Evolutionary conservation across 2,888 invertebrate species (phyloP).

Genomic region (Thecocarcelia acutangulata): DNA sequence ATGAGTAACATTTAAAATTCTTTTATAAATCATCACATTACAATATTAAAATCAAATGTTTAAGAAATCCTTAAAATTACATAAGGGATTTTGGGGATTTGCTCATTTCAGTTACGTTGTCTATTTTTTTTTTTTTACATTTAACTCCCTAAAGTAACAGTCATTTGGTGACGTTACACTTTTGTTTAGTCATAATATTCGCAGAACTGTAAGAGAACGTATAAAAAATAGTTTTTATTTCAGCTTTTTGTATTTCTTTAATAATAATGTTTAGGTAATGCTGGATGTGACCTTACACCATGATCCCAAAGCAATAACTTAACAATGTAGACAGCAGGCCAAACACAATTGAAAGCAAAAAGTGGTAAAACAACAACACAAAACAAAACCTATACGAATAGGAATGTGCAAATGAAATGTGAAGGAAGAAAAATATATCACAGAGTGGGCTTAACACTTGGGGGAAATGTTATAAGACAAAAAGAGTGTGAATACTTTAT

Average conservation of each 20-base stretch:
- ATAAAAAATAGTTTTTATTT: conserved; percentile 73
- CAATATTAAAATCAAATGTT: conserved; percentile 69
- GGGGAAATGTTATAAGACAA: neutral
- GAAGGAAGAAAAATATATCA: conserved; percentile 17
- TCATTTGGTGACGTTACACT: conserved; percentile 67
- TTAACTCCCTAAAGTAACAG: conserved; percentile 65
- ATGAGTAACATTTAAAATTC: conserved; percentile 5
- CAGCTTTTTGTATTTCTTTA: conserved; percentile 62
- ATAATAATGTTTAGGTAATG: conserved; percentile 71
- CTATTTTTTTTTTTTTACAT: conserved; percentile 60
- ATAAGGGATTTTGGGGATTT: conserved; percentile 79
- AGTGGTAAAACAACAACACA: conserved; percentile 67
- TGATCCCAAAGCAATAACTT: conserved; percentile 79
- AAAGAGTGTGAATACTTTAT: neutral
- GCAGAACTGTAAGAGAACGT: conserved; percentile 13
- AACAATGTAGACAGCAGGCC: conserved; percentile 75
- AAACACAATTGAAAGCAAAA: conserved; percentile 67
- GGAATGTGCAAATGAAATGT: conserved; percentile 4
- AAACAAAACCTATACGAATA: conserved; percentile 9
- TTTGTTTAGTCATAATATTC: conserved; percentile 57
- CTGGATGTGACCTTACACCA: conserved; percentile 74
- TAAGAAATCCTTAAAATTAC: conserved; percentile 79
- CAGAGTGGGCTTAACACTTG: conserved; percentile 37
- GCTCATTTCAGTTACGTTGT: conserved; percentile 14
- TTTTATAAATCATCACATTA: conserved; percentile 62